Evolutionary conservation across 2,113 vertebrate genomes (phyloP).

Genomic region (Plectropomus leopardus): DNA sequence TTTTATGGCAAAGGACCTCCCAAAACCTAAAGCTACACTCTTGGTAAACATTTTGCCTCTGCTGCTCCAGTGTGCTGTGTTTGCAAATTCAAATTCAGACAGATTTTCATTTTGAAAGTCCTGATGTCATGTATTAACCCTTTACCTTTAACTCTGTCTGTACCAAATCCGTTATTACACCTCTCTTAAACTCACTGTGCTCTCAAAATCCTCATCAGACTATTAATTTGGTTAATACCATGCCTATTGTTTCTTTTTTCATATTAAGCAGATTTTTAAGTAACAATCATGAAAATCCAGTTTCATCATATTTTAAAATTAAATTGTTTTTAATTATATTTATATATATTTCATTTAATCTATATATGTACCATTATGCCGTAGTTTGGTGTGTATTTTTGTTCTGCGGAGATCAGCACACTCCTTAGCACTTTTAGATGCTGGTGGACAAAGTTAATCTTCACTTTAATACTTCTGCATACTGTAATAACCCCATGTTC

Average conservation of each 20-base stretch:
- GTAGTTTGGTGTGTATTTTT: conserved; percentile 6
- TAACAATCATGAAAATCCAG: background rate
- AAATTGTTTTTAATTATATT: background rate
- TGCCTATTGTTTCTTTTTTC: too few species aligned
- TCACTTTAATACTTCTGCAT: conserved; percentile 71
- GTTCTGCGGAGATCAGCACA: conserved; percentile 11
- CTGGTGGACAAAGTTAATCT: conserved; percentile 79
- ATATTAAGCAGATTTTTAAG: background rate
- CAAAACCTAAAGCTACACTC: too few species aligned
- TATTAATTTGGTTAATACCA: background rate
- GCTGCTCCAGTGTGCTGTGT: background rate
- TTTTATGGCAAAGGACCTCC: too few species aligned
- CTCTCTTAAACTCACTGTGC: conserved; percentile 5
- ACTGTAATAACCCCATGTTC: conserved; percentile 76
- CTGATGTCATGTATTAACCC: conserved; percentile 10
- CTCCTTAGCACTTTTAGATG: conserved; percentile 43
- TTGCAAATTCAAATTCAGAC: background rate
- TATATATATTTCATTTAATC: background rate
- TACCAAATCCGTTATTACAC: background rate
- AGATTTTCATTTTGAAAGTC: background rate
- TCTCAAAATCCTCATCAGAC: background rate
- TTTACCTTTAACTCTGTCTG: conserved; percentile 11
- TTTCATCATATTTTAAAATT: too few species aligned
- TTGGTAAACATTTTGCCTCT: background rate
- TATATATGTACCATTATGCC: background rate